Base-by-base conservation (phyloP, 37 sponge, comb jelly and placozoan species). In the Chondrilla cf. caribensis region DNA sequence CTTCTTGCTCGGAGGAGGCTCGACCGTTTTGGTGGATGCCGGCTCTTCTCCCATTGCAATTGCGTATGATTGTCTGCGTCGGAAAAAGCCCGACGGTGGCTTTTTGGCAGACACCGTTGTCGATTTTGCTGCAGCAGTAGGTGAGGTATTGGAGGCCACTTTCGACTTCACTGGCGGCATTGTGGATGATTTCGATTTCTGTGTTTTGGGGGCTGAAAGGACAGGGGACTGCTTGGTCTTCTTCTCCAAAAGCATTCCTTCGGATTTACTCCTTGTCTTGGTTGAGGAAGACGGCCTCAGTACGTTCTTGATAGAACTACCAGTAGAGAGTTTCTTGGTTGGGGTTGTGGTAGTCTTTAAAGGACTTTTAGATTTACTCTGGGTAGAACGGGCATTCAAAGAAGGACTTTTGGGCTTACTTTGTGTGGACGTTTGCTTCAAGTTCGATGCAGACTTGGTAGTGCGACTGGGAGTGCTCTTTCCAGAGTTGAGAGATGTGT, bases 141-240 rank as follows among this genome's bases (percentile, higher is more conserved):
- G 39, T 73, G 38, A 41, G 76, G 42, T 62, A 15, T 9, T 7
- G 29, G 64, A 62, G 8, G 64, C 18, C 29, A n/a, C 15, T n/a
- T 62, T 62, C 22, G 25, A 29, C 6, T 29, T 62, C 29, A n/a
- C 64, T 19, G 64, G 29, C 15, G 29, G 18, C 6, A n/a, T 19
- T 62, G 64, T 62, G 64, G 64, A 19, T 15, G 64, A 62, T 62
- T 62, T 62, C 6, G 64, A 62, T n/a, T 47, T 47, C 51, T 47
- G 51, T 14, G 9, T 47, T 47, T 47, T 47, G 51, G 51, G 11
- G n/a, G n/a, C n/a, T n/a, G n/a, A n/a, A n/a, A n/a, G n/a, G n/a
- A n/a, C n/a, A n/a, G n/a, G n/a, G 51, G 51, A 14, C 11, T 47
- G 51, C 11, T 6, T 14, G 51, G 9, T 47, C 11, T 6, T 47